A percentile compares a stretch with the other conserved stretches of the same genome.
Conservation (phyloP, 2,888 invertebrate species). For the Tiliacea citrago region DNA sequence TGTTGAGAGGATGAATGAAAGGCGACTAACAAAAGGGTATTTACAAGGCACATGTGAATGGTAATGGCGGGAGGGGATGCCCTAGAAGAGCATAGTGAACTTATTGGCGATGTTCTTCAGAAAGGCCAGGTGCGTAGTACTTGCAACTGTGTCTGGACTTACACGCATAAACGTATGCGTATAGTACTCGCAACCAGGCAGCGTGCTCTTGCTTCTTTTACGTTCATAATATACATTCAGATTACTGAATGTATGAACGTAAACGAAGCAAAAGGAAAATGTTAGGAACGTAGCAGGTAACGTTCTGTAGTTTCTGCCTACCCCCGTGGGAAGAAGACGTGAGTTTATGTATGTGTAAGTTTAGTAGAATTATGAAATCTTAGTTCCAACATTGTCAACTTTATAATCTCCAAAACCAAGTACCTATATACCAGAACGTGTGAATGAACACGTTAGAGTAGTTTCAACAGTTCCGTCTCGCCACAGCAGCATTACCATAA, state of each 20-base stretch:
- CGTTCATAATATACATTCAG: too few species aligned
- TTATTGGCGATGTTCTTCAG: not conserved
- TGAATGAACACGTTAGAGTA: conserved; percentile 38
- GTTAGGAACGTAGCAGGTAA: not conserved
- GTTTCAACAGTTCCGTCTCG: conserved; percentile 38
- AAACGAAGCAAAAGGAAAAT: not conserved
- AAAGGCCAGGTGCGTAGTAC: not conserved
- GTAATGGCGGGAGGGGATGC: not conserved
- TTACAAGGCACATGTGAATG: not conserved
- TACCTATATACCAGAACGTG: conserved; percentile 23
- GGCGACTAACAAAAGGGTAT: not conserved
- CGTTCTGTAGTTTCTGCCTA: not conserved
- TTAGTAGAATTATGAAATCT: not conserved
- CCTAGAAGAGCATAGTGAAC: not conserved
- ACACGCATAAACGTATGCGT: too few species aligned
- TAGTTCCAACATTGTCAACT: not conserved
- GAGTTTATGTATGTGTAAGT: not conserved
- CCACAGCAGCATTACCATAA: conserved; percentile 51
- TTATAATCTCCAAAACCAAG: conserved; percentile 28
- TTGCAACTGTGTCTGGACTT: not conserved
- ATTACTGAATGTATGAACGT: not conserved
- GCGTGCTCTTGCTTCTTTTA: too few species aligned
- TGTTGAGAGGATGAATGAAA: not conserved
- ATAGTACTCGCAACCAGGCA: not conserved
- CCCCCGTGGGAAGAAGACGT: not conserved